These are phyloP conservation scores for Anoplolepis gracilipes DNA, from an alignment of 1,140 invertebrate genomes.

Conservation along the genomic window DNA sequence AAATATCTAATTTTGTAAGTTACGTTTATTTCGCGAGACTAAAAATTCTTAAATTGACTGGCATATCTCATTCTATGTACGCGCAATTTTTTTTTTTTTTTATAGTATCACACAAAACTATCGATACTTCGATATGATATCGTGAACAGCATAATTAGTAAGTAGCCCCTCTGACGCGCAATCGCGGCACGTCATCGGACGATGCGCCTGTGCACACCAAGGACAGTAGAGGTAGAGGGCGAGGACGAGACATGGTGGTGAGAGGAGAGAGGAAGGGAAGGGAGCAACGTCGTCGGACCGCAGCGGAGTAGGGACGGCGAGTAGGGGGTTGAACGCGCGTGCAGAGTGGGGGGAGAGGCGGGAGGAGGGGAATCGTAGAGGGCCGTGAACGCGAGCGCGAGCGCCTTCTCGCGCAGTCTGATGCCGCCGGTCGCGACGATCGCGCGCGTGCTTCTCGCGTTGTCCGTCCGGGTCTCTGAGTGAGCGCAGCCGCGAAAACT, in stretches of 20 bases:
- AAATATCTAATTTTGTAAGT: no score
- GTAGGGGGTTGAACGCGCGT: not conserved
- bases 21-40: no score
- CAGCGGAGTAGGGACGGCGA: not conserved
- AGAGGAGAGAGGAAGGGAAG: not conserved
- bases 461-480: not conserved
- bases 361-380: conserved; percentile 26
- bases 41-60: no score
- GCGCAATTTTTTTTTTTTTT: not conserved
- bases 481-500: not conserved
- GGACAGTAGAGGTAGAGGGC: conserved; percentile 23
- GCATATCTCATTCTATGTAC: not conserved
- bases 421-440: conserved; percentile 83
- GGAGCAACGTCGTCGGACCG: conserved; percentile 21
- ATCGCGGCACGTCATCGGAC: not conserved
- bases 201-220: conserved; percentile 49
- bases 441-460: conserved; percentile 30
- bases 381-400: conserved; percentile 45
- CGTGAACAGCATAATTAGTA: not conserved
- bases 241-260: conserved; percentile 18
- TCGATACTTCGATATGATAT: conserved; percentile 10
- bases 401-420: conserved; percentile 80
- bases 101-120: conserved; percentile 3
- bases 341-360: not conserved
- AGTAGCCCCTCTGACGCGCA: conserved; percentile 5